Percentiles rank a stretch among this genome's conserved stretches.
phyloP scores from a whole-genome alignment of 2,797 vertebrate species.

The Pteronotus mesoamericanus region DNA sequence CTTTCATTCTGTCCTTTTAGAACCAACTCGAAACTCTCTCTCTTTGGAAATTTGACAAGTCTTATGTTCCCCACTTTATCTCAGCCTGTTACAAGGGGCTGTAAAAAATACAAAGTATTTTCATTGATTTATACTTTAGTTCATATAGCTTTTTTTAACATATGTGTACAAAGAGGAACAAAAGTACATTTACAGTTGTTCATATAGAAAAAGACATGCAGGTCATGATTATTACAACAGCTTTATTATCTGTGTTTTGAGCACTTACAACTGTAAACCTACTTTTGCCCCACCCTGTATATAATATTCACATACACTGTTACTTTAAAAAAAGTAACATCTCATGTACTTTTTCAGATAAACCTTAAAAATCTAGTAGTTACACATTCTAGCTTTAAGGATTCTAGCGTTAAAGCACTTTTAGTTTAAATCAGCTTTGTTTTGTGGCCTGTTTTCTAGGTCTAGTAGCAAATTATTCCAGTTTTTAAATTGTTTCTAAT shows the following conservation, averaged over 20 bases:
- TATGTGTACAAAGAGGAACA: not conserved
- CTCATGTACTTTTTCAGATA: not conserved
- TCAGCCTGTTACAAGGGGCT: not conserved
- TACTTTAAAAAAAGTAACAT: not conserved
- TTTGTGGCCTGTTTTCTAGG: not conserved
- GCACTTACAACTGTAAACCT: not conserved
- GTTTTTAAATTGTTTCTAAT: not conserved
- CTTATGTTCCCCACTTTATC: not conserved
- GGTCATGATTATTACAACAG: not conserved
- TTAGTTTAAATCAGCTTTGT: not conserved
- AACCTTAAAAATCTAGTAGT: not conserved
- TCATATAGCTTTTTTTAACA: not conserved
- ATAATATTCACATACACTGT: not conserved
- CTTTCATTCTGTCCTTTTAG: constrained; percentile 17
- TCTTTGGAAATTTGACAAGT: not conserved
- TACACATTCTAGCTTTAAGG: no score
- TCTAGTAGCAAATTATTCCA: not conserved
- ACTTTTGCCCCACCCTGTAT: not conserved
- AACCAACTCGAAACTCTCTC: not conserved
- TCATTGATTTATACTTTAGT: not conserved
- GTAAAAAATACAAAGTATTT: not conserved
- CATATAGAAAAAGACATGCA: not conserved
- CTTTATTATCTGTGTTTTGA: not conserved
- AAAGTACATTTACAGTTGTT: not conserved
- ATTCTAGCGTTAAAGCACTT: not conserved